These are phyloP conservation scores for Trichoplusia ni DNA, from an alignment of 1,140 invertebrate genomes.

Conservation along the genomic window DNA sequence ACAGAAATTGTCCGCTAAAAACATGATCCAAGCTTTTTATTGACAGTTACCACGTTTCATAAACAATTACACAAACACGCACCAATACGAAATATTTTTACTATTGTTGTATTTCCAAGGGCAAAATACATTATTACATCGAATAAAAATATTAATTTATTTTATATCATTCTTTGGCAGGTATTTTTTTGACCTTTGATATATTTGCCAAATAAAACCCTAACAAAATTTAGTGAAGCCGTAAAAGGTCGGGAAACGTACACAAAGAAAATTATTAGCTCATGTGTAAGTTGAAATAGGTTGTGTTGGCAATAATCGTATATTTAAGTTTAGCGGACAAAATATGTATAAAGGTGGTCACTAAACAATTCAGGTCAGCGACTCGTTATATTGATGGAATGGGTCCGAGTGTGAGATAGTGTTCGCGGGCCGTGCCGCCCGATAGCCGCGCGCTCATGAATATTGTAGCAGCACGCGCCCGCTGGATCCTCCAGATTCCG, in stretches of 20 bases:
- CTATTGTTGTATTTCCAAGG: no score
- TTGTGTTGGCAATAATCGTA: conserved; percentile 23
- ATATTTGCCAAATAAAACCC: conserved; percentile 13
- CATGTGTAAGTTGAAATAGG: conserved; percentile 9
- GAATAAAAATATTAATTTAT: no score
- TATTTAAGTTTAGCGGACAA: conserved; percentile 14
- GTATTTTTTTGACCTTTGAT: no score
- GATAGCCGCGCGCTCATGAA: conserved; percentile 52
- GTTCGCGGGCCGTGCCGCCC: conserved; percentile 41
- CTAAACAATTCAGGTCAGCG: conserved; percentile 54
- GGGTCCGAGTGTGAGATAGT: conserved; percentile 54
- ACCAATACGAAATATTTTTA: no score
- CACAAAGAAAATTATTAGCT: not conserved
- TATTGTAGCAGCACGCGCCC: conserved; percentile 56
- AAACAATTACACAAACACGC: not conserved
- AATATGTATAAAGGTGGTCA: conserved; percentile 44
- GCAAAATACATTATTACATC: no score
- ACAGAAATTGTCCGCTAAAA: conserved; percentile 9
- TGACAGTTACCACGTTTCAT: conserved; percentile 7
- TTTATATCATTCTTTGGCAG: no score
- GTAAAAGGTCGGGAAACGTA: no score
- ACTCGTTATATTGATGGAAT: conserved; percentile 59
- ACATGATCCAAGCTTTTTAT: conserved; percentile 6
- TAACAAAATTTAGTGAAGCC: conserved; percentile 1
- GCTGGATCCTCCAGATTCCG: conserved; percentile 50